Conservation (phyloP, 2,797 vertebrate genomes). For the Melanotaenia pygmaea region DNA sequence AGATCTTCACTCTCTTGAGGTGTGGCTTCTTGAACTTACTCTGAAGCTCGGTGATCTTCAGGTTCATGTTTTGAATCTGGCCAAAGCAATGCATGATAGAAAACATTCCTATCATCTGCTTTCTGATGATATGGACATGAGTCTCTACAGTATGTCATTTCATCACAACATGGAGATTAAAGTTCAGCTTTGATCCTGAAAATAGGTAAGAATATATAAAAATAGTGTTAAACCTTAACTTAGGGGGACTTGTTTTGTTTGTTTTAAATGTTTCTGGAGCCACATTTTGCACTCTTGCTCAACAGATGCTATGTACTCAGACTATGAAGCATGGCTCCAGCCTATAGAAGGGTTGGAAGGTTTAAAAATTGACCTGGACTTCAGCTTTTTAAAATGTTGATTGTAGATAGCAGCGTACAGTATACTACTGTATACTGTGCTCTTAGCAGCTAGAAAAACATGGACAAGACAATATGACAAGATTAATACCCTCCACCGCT, state of each 20-base stretch:
- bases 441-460: too few species aligned
- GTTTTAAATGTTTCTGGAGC: neutral
- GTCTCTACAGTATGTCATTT: neutral
- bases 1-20: slow-evolving; percentile 81
- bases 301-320: neutral
- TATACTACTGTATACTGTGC: too few species aligned
- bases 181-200: neutral
- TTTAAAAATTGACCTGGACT: neutral
- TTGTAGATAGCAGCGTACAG: too few species aligned
- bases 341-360: neutral
- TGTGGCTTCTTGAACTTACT: slow-evolving; percentile 84
- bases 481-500: too few species aligned
- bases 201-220: neutral
- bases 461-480: too few species aligned
- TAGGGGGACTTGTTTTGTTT: neutral
- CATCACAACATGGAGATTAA: neutral
- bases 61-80: slow-evolving; percentile 70
- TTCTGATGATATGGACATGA: too few species aligned
- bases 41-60: slow-evolving; percentile 80
- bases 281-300: neutral
- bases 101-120: too few species aligned
- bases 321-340: neutral
- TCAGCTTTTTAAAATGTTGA: neutral
- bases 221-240: neutral
- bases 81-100: neutral